Conservation (phyloP, 2,888 invertebrate genomes). For the Troides aeacus region DNA sequence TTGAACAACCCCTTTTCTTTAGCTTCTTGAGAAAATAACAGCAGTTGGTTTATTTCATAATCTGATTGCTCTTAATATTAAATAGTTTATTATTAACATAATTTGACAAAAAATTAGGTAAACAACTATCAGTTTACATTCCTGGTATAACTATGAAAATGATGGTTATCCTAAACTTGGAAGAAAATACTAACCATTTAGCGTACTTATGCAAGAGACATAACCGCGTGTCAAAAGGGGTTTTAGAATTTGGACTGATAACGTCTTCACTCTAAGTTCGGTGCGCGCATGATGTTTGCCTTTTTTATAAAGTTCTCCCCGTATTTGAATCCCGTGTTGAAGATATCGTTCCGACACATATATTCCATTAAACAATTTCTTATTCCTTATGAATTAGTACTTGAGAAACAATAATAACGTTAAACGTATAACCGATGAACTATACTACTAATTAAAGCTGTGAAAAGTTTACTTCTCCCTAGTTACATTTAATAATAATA, state of each 20-base stretch:
- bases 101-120: not conserved
- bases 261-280: constrained; percentile 5
- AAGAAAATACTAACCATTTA: constrained; percentile 68
- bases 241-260: constrained; percentile 18
- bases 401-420: not conserved
- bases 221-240: constrained; percentile 27
- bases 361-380: not conserved
- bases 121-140: not conserved
- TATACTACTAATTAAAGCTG: not conserved
- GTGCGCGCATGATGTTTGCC: constrained; percentile 18
- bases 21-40: no score
- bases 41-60: no score
- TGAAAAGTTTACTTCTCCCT: no score
- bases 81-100: not conserved
- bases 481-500: no score
- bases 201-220: constrained; percentile 63
- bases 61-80: no score
- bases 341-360: not conserved
- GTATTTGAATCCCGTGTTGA: constrained; percentile 6
- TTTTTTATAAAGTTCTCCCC: constrained; percentile 6
- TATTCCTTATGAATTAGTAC: not conserved
- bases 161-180: constrained; percentile 50
- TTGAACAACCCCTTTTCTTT: no score
- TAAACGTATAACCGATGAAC: not conserved
- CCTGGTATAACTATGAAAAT: not conserved